Evolutionary conservation across 2,888 invertebrate species (phyloP).

Genomic region (Liodrosophila aerea): DNA sequence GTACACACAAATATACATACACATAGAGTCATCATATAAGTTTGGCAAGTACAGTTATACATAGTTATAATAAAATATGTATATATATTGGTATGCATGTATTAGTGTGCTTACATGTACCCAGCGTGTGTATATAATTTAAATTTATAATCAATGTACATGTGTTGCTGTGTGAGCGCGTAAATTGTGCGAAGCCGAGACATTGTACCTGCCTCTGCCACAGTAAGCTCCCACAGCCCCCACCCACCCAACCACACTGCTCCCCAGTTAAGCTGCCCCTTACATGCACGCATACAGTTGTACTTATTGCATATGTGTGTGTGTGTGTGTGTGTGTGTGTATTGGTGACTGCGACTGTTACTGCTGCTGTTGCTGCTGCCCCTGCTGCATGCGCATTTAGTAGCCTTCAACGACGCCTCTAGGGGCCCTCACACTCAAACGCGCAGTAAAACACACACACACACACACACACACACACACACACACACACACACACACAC

Average conservation of each 20-base stretch:
- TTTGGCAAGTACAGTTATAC: conserved; percentile 65
- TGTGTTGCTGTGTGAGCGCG: conserved; percentile 56
- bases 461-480: conserved; percentile 30
- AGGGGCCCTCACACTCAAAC: conserved; percentile 41
- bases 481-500: conserved; percentile 13
- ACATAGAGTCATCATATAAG: conserved; percentile 55
- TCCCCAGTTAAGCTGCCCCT: conserved; percentile 63
- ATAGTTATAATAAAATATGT: conserved; percentile 29
- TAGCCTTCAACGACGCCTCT: conserved; percentile 73
- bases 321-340: conserved; percentile 43
- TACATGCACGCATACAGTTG: conserved; percentile 36
- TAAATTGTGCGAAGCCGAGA: conserved; percentile 74
- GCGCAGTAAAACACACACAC: conserved; percentile 23
- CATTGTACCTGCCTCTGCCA: conserved; percentile 52
- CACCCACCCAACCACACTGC: too few species aligned
- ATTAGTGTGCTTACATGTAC: conserved; percentile 15
- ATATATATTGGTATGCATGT: conserved; percentile 23
- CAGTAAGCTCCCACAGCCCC: conserved; percentile 11
- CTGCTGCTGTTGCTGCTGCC: conserved; percentile 39
- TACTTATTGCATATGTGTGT: conserved; percentile 59
- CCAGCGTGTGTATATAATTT: conserved; percentile 68
- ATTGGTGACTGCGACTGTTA: conserved; percentile 42
- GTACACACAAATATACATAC: conserved; percentile 11
- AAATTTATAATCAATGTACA: conserved; percentile 78
- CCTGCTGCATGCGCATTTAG: conserved; percentile 74